phyloP scores from a whole-genome alignment of 1,140 invertebrate species.

The Drosophila ohnishii region DNA sequence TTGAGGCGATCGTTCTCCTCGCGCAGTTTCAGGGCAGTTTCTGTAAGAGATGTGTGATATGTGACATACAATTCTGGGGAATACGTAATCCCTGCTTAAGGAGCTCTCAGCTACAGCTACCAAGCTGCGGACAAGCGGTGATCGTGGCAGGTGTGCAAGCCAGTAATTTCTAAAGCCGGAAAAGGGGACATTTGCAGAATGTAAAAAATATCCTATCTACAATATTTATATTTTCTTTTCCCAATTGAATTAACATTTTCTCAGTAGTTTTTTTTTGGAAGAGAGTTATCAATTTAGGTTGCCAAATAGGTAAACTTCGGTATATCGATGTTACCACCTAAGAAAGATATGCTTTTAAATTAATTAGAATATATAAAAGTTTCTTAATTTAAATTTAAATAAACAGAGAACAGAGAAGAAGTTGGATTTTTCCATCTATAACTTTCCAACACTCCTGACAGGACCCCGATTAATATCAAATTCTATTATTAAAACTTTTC shows the following conservation, averaged over 20 bases:
- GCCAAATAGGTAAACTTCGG: background rate
- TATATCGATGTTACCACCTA: background rate
- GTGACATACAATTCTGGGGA: too few relatives aligned
- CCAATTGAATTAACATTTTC: background rate
- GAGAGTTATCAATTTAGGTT: background rate
- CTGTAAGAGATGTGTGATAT: constrained; percentile 38
- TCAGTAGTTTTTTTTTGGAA: background rate
- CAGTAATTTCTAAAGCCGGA: background rate
- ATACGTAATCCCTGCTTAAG: too few relatives aligned
- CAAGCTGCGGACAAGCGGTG: constrained; percentile 56
- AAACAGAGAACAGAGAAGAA: too few relatives aligned
- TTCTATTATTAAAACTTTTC: background rate
- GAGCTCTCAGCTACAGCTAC: constrained; percentile 13
- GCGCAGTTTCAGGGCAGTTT: constrained; percentile 84
- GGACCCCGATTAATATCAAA: background rate
- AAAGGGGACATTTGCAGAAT: background rate
- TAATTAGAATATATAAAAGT: too few relatives aligned
- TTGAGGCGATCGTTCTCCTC: constrained; percentile 88
- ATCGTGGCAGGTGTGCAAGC: constrained; percentile 28
- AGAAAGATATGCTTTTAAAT: too few relatives aligned
- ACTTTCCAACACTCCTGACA: background rate
- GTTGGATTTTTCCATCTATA: background rate
- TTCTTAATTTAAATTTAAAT: too few relatives aligned
- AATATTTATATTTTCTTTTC: background rate
- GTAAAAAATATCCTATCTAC: too few relatives aligned